Evolutionary conservation across 2,797 vertebrate species (phyloP).

Genomic region (Tinamus major): DNA sequence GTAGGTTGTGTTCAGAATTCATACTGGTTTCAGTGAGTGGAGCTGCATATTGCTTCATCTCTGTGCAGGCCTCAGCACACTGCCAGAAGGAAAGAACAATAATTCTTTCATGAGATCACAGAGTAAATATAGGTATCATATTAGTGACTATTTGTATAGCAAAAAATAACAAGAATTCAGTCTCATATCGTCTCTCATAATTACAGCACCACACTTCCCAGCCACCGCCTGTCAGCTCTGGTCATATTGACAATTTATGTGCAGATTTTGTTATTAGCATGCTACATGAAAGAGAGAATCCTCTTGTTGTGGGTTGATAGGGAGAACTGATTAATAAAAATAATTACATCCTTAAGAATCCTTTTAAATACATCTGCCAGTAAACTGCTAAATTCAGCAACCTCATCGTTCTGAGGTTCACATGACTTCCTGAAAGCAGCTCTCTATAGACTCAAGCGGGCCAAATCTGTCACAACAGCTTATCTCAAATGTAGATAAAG

Average conservation of each 20-base stretch:
- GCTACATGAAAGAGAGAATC: conserved; percentile 10
- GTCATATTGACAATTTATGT: neutral
- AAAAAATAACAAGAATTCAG: conserved; percentile 59
- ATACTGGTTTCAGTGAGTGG: neutral
- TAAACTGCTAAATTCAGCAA: neutral
- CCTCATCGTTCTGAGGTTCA: neutral
- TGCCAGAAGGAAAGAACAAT: conserved; percentile 43
- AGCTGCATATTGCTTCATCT: conserved; percentile 2
- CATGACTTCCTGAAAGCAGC: neutral
- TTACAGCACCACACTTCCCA: neutral
- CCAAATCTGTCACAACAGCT: neutral
- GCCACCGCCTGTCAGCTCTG: neutral
- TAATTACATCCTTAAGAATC: neutral
- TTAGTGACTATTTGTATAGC: conserved; percentile 36
- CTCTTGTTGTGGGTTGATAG: neutral
- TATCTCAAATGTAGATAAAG: neutral
- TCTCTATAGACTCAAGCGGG: neutral
- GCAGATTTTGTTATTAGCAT: neutral
- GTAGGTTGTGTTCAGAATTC: conserved; percentile 14
- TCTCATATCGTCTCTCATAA: neutral
- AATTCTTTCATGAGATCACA: conserved; percentile 62
- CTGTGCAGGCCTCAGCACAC: neutral
- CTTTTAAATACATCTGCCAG: neutral
- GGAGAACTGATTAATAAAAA: conserved; percentile 18
- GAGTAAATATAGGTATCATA: conserved; percentile 47